phyloP scores from a whole-genome alignment of 2,113 vertebrate species.

The Cyphomyrus discorhynchus region DNA sequence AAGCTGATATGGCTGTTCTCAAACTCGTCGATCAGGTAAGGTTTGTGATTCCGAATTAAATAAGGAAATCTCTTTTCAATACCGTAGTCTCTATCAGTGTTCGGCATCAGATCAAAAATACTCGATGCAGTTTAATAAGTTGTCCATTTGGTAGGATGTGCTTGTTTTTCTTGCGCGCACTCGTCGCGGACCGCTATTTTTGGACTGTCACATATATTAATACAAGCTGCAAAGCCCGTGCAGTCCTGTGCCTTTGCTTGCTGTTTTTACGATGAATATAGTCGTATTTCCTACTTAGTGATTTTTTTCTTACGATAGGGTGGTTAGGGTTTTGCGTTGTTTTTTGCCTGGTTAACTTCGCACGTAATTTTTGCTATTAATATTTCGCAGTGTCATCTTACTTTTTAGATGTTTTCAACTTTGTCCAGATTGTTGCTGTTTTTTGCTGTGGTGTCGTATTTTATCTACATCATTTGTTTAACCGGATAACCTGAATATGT shows the following conservation, averaged over 20 bases:
- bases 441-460: background rate
- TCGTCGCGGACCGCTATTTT: constrained; percentile 8
- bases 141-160: background rate
- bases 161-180: background rate
- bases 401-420: background rate
- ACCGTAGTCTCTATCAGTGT: background rate
- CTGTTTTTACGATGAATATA: background rate
- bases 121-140: background rate
- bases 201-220: background rate
- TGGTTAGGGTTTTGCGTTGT: background rate
- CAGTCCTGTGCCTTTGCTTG: background rate
- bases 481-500: background rate
- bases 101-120: background rate
- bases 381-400: background rate
- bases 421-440: background rate
- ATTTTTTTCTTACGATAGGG: background rate
- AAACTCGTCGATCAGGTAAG: constrained; percentile 69
- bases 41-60: background rate
- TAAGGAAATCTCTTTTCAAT: background rate
- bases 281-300: background rate
- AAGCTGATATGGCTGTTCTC: constrained; percentile 66
- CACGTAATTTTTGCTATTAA: background rate
- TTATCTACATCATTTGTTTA: background rate
- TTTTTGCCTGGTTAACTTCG: background rate
- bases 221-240: background rate